Evolutionary conservation across 1,140 invertebrate species (phyloP).

Genomic region (Penaeus chinensis): DNA sequence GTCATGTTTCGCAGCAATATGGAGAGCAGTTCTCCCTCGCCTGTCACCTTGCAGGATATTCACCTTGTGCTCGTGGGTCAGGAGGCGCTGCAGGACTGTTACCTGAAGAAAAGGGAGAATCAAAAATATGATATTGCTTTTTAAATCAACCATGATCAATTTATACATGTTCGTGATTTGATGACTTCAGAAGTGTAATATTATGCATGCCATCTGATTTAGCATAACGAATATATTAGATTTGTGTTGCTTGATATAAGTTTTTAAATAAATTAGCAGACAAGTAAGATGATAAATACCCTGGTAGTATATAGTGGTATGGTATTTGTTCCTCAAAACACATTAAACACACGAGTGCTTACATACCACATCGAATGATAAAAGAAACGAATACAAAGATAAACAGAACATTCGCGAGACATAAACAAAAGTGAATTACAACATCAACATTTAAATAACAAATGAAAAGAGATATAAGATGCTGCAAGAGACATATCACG

Average conservation of each 20-base stretch:
- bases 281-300: too few relatives aligned
- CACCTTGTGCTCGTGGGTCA: background rate
- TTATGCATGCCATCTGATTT: too few relatives aligned
- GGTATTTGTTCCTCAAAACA: too few relatives aligned
- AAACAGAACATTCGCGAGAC: background rate
- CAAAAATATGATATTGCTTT: background rate
- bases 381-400: background rate
- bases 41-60: conserved; percentile 32
- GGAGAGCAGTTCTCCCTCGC: conserved; percentile 22
- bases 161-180: too few relatives aligned
- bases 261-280: too few relatives aligned
- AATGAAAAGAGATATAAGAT: background rate
- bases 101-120: background rate
- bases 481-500: background rate
- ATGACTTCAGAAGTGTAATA: too few relatives aligned
- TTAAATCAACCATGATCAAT: background rate
- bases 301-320: too few relatives aligned
- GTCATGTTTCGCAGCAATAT: conserved; percentile 40
- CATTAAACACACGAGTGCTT: too few relatives aligned
- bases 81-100: background rate
- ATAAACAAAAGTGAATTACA: background rate
- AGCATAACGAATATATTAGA: too few relatives aligned
- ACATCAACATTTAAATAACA: background rate
- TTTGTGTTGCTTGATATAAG: too few relatives aligned
- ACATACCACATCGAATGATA: too few relatives aligned